Percentiles rank a stretch among this genome's conserved stretches.
phyloP scores from a whole-genome alignment of 1,140 invertebrate genomes.

The Coboldia fuscipes region DNA sequence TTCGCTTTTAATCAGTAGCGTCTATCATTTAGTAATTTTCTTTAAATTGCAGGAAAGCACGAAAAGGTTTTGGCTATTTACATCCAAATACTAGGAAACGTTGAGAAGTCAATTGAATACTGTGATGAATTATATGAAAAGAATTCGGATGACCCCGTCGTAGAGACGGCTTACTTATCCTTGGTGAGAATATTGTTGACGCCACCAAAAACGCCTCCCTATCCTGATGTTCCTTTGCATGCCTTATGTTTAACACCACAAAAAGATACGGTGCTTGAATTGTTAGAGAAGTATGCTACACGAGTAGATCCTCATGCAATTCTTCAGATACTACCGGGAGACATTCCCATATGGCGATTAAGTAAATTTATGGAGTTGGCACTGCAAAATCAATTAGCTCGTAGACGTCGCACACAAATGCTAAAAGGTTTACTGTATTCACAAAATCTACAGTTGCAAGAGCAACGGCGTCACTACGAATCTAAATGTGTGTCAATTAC shows the following conservation, averaged over 20 bases:
- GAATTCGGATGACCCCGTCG: slow-evolving; percentile 23
- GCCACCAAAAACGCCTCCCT: slow-evolving; percentile 26
- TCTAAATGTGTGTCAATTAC: slow-evolving; percentile 61
- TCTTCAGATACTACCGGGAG: slow-evolving; percentile 40
- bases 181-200: slow-evolving; percentile 40
- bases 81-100: slow-evolving; percentile 58
- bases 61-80: slow-evolving; percentile 86
- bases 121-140: slow-evolving; percentile 46
- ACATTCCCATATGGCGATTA: slow-evolving; percentile 46
- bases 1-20: no score
- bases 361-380: slow-evolving; percentile 57
- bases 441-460: slow-evolving; percentile 61
- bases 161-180: slow-evolving; percentile 30
- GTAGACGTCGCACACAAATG: slow-evolving; percentile 48
- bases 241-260: slow-evolving; percentile 37
- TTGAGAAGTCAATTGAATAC: slow-evolving; percentile 61
- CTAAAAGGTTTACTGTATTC: slow-evolving; percentile 63
- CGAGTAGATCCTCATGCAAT: slow-evolving; percentile 61
- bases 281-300: slow-evolving; percentile 62
- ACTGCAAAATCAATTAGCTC: slow-evolving; percentile 46
- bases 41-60: no score
- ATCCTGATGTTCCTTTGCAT: slow-evolving; percentile 30
- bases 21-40: no score
- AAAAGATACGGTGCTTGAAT: slow-evolving; percentile 47
- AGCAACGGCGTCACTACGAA: slow-evolving; percentile 55